phyloP scores from a whole-genome alignment of 2,888 invertebrate species.

The Macroteleia sp. region DNA sequence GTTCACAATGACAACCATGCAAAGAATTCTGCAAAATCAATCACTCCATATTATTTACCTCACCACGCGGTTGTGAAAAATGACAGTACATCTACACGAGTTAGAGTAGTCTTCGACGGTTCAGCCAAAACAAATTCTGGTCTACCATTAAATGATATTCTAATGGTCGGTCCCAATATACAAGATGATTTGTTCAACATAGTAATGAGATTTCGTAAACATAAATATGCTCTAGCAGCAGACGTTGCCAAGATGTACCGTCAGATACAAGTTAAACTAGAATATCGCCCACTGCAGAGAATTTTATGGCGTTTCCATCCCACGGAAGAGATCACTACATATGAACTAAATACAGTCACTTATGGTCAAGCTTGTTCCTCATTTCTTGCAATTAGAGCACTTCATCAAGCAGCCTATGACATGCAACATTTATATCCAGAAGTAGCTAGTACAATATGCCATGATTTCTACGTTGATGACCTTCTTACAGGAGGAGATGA shows the following conservation, averaged over 20 bases:
- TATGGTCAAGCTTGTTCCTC: conserved; percentile 4
- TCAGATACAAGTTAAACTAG: conserved; percentile 9
- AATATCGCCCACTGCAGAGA: too few relatives aligned
- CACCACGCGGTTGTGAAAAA: conserved; percentile 1
- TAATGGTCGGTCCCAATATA: conserved; percentile 65
- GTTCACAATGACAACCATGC: background rate
- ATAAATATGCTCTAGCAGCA: conserved; percentile 65
- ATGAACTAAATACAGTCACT: conserved; percentile 31
- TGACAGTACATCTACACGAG: background rate
- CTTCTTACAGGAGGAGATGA: conserved; percentile 6
- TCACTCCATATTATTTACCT: conserved; percentile 9
- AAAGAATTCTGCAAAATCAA: background rate
- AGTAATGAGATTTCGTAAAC: conserved; percentile 61
- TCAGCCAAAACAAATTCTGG: conserved; percentile 50
- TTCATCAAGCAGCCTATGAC: background rate
- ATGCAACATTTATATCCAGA: background rate
- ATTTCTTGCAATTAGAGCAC: background rate
- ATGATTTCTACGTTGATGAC: conserved; percentile 25
- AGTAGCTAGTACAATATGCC: background rate
- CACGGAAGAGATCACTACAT: background rate
- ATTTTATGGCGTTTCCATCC: background rate
- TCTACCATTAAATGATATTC: conserved; percentile 61
- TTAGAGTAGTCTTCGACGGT: conserved; percentile 70
- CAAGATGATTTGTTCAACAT: conserved; percentile 57
- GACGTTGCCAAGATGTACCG: conserved; percentile 73